These are phyloP conservation scores for Rotaria sp. DNA, from an alignment of 2,888 invertebrate species.

Conservation along the genomic window DNA sequence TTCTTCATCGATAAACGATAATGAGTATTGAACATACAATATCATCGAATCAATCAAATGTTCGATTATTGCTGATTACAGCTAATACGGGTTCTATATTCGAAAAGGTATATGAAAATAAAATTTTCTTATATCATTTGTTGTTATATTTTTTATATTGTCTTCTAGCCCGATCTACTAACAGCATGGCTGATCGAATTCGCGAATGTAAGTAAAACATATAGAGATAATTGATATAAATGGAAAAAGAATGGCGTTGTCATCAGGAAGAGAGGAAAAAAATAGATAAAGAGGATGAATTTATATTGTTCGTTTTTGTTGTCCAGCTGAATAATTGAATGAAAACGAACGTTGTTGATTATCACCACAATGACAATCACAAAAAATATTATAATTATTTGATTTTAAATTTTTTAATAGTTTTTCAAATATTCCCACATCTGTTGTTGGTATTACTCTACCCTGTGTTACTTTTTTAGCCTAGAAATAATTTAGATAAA, in stretches of 20 bases:
- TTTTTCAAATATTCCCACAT: too few relatives aligned
- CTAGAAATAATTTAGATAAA: not conserved
- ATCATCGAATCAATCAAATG: not conserved
- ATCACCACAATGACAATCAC: not conserved
- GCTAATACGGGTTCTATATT: conserved; percentile 25
- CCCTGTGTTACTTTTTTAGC: not conserved
- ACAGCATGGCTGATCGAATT: not conserved
- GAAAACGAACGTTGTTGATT: not conserved
- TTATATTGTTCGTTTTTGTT: too few relatives aligned
- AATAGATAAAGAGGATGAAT: not conserved
- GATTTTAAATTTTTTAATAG: too few relatives aligned
- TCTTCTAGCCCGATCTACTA: not conserved
- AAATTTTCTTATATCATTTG: too few relatives aligned
- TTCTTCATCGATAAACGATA: not conserved
- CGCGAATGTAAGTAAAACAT: not conserved
- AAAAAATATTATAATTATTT: not conserved
- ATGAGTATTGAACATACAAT: not conserved
- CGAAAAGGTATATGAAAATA: not conserved
- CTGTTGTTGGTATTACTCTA: too few relatives aligned
- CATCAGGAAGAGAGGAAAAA: not conserved
- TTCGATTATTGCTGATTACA: not conserved
- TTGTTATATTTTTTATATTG: not conserved
- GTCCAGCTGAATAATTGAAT: not conserved
- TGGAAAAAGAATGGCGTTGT: not conserved
- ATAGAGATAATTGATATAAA: not conserved